Base-by-base conservation (phyloP, 2,113 vertebrate species). In the Asarcornis scutulata region DNA sequence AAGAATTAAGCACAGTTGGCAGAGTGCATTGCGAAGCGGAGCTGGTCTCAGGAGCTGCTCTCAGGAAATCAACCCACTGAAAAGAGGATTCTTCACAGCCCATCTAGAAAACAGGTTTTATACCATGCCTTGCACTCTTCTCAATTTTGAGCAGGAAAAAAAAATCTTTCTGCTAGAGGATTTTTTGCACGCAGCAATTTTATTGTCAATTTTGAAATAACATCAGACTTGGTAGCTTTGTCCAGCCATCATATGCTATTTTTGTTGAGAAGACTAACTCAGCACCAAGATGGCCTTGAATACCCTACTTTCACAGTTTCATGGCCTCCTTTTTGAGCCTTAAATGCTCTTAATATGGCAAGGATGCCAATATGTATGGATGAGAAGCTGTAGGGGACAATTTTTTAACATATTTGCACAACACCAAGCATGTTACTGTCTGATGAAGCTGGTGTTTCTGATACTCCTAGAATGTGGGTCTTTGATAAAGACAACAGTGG, bases 361-460 rank as follows among this genome's bases (percentile, higher is more conserved):
- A 0, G 58, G 36, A 5, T 36, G 46, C 3, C 64, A 20, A 26
- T 22, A 20, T 1, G 3, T 50, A 32, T 6, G 13, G 9, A 25
- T 44, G 21, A 27, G 55, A 50, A 76, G 32, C 29, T 83, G 9
- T 21, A 79, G 48, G 27, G 25, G 18, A 76, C 52, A 55, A 59
- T 26, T 29, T 53, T 46, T 22, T 63, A 68, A 60, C 26, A 16
- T 48, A 29, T 63, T 82, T 79, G 53, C 36, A 36, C 48, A 75
- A n/a, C 2, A 3, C 21, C 58, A 73, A 63, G 36, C 27, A 67
- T 0, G 1, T 60, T 69, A 46, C 8, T 73, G n/a, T 29, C 62
- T 86, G 48, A 50, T 69, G 48, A 95, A 87, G 27, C 9, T 82
- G 36, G 13, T 84, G 21, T 50, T 88, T 84, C 74, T 40, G 34